Evolutionary conservation across 2,113 vertebrate genomes (phyloP).

Genomic region (Oreochromis tanganicae): DNA sequence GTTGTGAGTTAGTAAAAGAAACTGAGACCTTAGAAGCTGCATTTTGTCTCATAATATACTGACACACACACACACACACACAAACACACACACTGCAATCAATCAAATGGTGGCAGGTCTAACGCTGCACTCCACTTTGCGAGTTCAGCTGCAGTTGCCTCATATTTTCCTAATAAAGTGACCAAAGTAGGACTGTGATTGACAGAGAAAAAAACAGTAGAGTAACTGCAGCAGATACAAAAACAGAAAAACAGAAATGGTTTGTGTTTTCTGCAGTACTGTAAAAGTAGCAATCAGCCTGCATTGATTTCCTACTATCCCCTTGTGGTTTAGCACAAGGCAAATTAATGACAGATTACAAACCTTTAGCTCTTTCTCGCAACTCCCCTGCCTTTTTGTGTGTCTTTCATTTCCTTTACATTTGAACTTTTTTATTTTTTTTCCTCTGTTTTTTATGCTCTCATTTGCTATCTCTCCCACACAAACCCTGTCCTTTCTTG

Average conservation of each 20-base stretch:
- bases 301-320: constrained; percentile 63
- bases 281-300: constrained; percentile 61
- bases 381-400: neutral
- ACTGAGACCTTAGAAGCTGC: neutral
- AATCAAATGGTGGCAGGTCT: constrained; percentile 13
- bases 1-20: neutral
- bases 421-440: neutral
- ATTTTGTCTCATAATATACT: neutral
- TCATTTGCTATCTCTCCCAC: neutral
- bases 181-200: neutral
- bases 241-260: neutral
- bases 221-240: constrained; percentile 20
- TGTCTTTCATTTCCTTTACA: constrained; percentile 17
- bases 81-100: constrained; percentile 21
- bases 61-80: neutral
- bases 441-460: neutral
- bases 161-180: constrained; percentile 36
- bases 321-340: constrained; percentile 42
- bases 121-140: constrained; percentile 6
- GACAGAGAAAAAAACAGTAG: neutral
- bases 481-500: neutral
- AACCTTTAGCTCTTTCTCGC: constrained; percentile 10
- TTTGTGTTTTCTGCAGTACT: constrained; percentile 49
- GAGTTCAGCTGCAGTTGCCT: constrained; percentile 22
- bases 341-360: constrained; percentile 61